Conservation (phyloP, 2,888 invertebrate species). For the Hydrotaea cyrtoneurina region DNA sequence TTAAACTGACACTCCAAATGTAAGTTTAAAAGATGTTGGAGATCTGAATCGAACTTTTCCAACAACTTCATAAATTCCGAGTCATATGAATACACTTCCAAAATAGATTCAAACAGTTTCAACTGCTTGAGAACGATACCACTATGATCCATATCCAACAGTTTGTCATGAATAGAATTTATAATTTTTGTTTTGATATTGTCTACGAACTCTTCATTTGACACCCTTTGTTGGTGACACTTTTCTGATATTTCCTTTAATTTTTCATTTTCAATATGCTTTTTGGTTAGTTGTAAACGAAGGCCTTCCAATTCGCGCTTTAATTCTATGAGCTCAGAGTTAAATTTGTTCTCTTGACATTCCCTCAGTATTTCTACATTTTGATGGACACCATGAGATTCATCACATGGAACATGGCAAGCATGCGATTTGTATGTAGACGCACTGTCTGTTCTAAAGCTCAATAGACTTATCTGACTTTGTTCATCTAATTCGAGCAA, state of each 20-base stretch:
- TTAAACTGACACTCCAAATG: conserved; percentile 61
- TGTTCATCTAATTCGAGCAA: conserved; percentile 68
- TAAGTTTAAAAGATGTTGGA: conserved; percentile 66
- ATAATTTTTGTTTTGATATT: conserved; percentile 57
- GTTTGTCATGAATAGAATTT: conserved; percentile 47
- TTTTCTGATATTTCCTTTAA: conserved; percentile 68
- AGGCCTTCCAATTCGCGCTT: conserved; percentile 66
- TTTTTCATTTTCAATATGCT: conserved; percentile 69
- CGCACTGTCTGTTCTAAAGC: background rate
- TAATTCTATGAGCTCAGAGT: conserved; percentile 62
- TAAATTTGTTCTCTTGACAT: conserved; percentile 58
- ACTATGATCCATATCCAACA: conserved; percentile 53
- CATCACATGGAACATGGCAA: background rate
- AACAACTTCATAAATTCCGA: conserved; percentile 58
- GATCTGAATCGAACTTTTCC: conserved; percentile 67
- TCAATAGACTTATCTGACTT: conserved; percentile 38
- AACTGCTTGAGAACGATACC: conserved; percentile 40
- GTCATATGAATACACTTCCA: conserved; percentile 60
- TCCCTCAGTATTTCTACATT: conserved; percentile 32
- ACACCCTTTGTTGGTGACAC: conserved; percentile 53
- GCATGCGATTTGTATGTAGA: conserved; percentile 43
- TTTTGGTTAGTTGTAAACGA: conserved; percentile 67
- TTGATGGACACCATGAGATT: background rate
- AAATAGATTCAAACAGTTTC: conserved; percentile 64
- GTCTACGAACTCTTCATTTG: conserved; percentile 41